A percentile compares a stretch with the other conserved stretches of the same genome.
Evolutionary conservation across 2,113 vertebrate genomes (phyloP).

Genomic region (Scopus umbretta): DNA sequence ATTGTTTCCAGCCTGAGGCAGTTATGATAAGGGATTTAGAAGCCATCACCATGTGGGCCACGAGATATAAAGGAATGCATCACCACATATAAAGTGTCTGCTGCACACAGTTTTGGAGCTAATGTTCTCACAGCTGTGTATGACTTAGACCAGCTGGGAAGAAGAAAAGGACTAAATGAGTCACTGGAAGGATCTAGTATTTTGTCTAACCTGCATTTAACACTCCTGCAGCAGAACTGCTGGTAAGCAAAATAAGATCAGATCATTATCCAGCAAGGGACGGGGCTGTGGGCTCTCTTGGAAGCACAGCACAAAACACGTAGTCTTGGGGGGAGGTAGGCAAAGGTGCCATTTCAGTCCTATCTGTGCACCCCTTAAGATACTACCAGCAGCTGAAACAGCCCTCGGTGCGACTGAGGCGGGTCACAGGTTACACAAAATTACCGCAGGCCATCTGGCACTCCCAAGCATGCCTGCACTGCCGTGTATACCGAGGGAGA

Average conservation of each 20-base stretch:
- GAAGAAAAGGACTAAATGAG: background rate
- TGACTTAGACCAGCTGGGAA: background rate
- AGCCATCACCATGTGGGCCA: background rate
- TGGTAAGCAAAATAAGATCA: background rate
- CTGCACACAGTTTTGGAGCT: background rate
- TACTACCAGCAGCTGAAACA: background rate
- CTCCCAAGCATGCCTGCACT: background rate
- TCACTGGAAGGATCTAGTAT: background rate
- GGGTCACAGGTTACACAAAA: background rate
- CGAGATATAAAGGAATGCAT: background rate
- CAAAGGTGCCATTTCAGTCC: background rate
- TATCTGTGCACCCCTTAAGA: background rate
- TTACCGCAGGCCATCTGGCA: background rate
- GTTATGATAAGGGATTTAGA: conserved; percentile 60
- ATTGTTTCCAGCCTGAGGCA: conserved; percentile 43
- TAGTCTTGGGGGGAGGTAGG: background rate
- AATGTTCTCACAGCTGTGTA: background rate
- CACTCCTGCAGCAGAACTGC: background rate
- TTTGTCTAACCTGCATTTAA: conserved; percentile 2
- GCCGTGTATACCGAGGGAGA: background rate
- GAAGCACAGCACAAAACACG: background rate
- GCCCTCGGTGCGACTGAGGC: background rate
- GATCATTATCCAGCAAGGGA: background rate
- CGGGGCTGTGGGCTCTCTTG: background rate
- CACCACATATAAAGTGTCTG: background rate